These are phyloP conservation scores for Conopomorpha cramerella DNA, from an alignment of 1,140 invertebrate species.

Conservation along the genomic window DNA sequence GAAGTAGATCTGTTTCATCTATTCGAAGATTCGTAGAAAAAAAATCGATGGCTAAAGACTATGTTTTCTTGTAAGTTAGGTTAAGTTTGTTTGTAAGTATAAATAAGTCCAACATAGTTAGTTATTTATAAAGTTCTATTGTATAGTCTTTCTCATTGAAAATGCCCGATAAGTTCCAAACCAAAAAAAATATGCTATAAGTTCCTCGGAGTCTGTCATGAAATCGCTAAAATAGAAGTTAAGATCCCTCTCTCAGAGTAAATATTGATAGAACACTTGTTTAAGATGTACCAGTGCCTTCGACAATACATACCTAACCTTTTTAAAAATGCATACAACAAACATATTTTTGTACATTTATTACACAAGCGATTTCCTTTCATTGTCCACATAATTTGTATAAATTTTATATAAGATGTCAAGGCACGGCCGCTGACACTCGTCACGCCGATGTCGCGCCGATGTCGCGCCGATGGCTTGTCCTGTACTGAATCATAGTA, in stretches of 20 bases:
- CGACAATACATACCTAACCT: conserved; percentile 53
- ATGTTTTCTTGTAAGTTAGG: conserved; percentile 40
- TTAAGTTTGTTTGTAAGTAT: conserved; percentile 45
- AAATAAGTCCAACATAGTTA: conserved; percentile 47
- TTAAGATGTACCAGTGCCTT: conserved; percentile 57
- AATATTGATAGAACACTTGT: too few relatives aligned
- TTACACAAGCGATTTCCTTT: conserved; percentile 29
- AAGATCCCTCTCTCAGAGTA: too few relatives aligned
- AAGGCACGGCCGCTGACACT: too few relatives aligned
- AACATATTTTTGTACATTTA: conserved; percentile 58
- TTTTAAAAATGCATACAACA: conserved; percentile 36
- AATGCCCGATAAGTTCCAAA: conserved; percentile 44
- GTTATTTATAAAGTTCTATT: conserved; percentile 48
- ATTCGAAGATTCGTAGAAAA: conserved; percentile 53
- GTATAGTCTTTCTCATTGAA: conserved; percentile 47
- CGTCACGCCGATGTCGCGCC: too few relatives aligned
- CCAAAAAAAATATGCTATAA: conserved; percentile 36
- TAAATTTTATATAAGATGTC: conserved; percentile 12
- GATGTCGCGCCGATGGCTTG: too few relatives aligned
- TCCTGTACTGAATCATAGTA: too few relatives aligned
- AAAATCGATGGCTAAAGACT: conserved; percentile 56
- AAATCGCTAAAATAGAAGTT: too few relatives aligned
- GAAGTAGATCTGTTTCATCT: conserved; percentile 58
- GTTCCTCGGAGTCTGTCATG: conserved; percentile 30
- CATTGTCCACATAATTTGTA: conserved; percentile 7